These are phyloP conservation scores for Ailurus styani DNA, from an alignment of 2,113 vertebrate species.

Conservation along the genomic window DNA sequence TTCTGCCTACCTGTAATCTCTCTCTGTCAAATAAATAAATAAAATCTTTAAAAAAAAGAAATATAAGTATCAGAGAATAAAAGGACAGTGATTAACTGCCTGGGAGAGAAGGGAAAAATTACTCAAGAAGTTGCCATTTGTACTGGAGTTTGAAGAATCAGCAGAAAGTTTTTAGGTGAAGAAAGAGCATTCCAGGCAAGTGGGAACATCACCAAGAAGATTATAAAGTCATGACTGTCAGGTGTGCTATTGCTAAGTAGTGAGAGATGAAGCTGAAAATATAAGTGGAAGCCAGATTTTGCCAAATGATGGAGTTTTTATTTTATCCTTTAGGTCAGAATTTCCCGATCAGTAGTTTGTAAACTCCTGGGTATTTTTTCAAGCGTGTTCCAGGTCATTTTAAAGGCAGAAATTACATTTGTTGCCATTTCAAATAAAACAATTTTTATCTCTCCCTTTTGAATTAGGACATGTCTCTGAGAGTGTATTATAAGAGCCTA, in stretches of 20 bases:
- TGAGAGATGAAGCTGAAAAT: background rate
- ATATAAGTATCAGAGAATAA: background rate
- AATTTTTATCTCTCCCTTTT: background rate
- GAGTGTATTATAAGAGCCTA: background rate
- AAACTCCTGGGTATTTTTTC: background rate
- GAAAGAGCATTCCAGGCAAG: background rate
- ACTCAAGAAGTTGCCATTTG: background rate
- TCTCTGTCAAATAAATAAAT: no score
- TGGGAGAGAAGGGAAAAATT: background rate
- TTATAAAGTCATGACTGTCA: background rate
- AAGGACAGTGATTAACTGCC: background rate
- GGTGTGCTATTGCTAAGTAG: background rate
- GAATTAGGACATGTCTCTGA: background rate
- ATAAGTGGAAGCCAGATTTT: background rate
- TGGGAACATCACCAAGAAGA: background rate
- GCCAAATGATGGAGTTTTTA: background rate
- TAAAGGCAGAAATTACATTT: background rate
- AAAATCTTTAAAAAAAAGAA: no score
- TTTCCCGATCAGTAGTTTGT: background rate
- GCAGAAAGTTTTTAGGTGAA: background rate
- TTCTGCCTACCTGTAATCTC: no score
- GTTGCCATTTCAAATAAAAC: conserved; percentile 26
- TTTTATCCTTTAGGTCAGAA: background rate
- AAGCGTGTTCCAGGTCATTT: background rate
- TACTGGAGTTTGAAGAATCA: background rate